Base-by-base conservation (phyloP, 2,797 vertebrate genomes). In the Trematomus bernacchii region DNA sequence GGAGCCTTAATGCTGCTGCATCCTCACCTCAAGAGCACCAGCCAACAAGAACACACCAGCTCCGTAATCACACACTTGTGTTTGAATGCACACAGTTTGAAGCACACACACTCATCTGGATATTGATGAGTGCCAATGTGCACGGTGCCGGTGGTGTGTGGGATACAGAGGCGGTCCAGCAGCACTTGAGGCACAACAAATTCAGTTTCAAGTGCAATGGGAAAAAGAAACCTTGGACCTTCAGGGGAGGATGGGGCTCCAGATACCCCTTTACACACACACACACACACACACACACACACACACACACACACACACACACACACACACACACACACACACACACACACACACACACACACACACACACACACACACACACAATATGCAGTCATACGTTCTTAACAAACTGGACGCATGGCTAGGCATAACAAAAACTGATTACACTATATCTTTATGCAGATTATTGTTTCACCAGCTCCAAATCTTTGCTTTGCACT, bases 131-230 rank as follows among this genome's bases (percentile, higher is more conserved):
- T 30, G 40, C 63, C 61, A 57, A 30, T 52, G 7, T 70, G 66
- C 23, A 27, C 23, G 23, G 23, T 27, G 23, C 23, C 23, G 3
- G 23, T 48, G 73, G 43, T 63, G 60, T 43, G 75, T 53, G 57
- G 57, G n/a, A 74, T 6, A 13, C 63, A 73, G 66, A 87, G 77
- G 43, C 19, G 67, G 52, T 59, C 62, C 47, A 44, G 61, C 61
- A 66, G 57, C 79, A 77, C 85, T 91, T 40, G 15, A 88, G 30
- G 47, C 15, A 3, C 40, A 66, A 85, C 82, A 43, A 84, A 91
- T 88, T 91, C 84, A 73, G 48, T 61, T 82, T 90, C 54, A 64
- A 91, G 85, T 74, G 79, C 3, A 3, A 57, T 61, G 9, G 70
- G 61, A 76, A 79, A 73, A 74, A 83, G 71, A 79, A 61, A 79